Percentiles rank a stretch among this genome's conserved stretches.
Conservation (phyloP, 2,888 invertebrate species). For the Thelaira solivaga region DNA sequence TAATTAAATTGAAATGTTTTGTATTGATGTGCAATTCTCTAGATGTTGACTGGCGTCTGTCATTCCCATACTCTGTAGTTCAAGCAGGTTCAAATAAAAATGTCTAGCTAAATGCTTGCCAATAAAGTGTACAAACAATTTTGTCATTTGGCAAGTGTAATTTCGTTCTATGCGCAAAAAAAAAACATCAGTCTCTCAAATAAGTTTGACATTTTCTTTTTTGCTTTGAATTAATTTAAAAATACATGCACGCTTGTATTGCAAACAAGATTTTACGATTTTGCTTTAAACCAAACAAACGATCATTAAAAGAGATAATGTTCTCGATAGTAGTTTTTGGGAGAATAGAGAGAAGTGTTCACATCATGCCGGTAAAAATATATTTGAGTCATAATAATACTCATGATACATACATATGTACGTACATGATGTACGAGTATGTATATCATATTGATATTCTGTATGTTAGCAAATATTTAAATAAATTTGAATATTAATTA, state of each 20-base stretch:
- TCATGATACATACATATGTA: no score
- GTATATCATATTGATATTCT: no score
- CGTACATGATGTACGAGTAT: no score
- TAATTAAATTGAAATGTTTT: neutral
- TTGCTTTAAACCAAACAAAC: neutral
- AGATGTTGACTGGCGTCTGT: slow-evolving; percentile 19
- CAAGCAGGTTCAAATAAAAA: slow-evolving; percentile 1
- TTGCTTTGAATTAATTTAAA: slow-evolving; percentile 23
- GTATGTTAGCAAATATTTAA: no score
- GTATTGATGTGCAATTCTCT: neutral
- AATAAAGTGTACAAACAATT: slow-evolving; percentile 10
- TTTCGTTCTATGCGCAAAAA: neutral
- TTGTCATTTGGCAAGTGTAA: slow-evolving; percentile 22
- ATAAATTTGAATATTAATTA: no score
- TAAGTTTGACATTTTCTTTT: neutral
- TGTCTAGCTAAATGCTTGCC: neutral
- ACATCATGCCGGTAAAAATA: slow-evolving; percentile 26
- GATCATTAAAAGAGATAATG: neutral
- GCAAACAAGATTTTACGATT: neutral
- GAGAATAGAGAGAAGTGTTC: neutral
- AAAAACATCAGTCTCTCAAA: neutral
- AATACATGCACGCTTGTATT: slow-evolving; percentile 16
- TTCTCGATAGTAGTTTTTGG: neutral
- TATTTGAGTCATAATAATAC: neutral
- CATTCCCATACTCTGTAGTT: slow-evolving; percentile 1